phyloP scores from a whole-genome alignment of 2,888 invertebrate genomes.

The Oeneis ivallda region DNA sequence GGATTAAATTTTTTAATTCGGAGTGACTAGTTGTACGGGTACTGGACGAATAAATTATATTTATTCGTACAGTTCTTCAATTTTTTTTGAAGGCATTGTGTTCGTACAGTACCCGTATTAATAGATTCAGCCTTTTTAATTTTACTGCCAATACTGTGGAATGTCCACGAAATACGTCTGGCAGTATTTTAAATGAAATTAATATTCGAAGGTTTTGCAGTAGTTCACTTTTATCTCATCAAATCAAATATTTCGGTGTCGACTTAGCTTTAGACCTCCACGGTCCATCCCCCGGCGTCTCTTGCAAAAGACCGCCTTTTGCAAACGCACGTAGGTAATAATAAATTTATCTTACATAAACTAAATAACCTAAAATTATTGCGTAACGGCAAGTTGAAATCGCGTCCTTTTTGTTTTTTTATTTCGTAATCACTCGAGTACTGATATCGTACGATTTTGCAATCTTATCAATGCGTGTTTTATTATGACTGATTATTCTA shows the following conservation, averaged over 20 bases:
- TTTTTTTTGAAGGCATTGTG: too few relatives aligned
- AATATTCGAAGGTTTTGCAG: slow-evolving; percentile 1
- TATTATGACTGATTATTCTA: slow-evolving; percentile 37
- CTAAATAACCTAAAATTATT: slow-evolving; percentile 28
- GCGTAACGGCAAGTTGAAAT: slow-evolving; percentile 27
- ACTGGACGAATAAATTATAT: too few relatives aligned
- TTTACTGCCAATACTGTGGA: too few relatives aligned
- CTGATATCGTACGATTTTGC: slow-evolving; percentile 58
- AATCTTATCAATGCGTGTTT: slow-evolving; percentile 59
- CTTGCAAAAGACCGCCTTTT: slow-evolving; percentile 8
- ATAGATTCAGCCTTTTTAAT: too few relatives aligned
- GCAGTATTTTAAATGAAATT: not conserved
- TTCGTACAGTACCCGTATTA: too few relatives aligned
- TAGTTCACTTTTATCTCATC: not conserved
- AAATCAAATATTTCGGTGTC: slow-evolving; percentile 9
- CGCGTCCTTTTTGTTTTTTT: slow-evolving; percentile 29
- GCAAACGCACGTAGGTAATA: slow-evolving; percentile 4
- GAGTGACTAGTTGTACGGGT: too few relatives aligned
- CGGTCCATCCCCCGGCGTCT: slow-evolving; percentile 11
- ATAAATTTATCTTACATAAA: not conserved
- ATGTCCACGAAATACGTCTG: too few relatives aligned
- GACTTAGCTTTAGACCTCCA: slow-evolving; percentile 6
- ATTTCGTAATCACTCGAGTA: slow-evolving; percentile 37
- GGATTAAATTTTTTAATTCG: too few relatives aligned
- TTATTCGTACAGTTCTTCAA: too few relatives aligned